Evolutionary conservation across 37 sponge, comb jelly and placozoan species (phyloP), one percentile per base, ranked within the genome.

Genomic region (Aplysina aerophoba): DNA sequence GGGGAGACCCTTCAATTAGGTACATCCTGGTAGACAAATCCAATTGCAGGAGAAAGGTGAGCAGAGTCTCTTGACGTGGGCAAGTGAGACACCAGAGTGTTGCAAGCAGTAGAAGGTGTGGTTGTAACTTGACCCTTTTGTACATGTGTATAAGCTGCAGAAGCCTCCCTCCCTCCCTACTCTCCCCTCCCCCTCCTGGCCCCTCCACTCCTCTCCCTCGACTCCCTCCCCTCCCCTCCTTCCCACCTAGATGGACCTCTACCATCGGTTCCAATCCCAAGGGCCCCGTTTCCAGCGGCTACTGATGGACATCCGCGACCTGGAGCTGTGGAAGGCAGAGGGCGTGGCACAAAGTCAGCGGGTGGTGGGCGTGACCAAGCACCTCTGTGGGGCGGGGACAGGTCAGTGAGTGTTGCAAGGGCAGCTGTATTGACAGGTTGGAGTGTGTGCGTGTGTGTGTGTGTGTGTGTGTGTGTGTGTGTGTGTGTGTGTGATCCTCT

Each of bases 381-480:
- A 97, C 64, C 62, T 97, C 72, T 97, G 97, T 92, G 97, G 97
- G 1, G 83, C 91, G 44, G 97, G 95, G 27, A 97, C 97, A 64
- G 95, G 93, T 94, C 13, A 83, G 81, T 28, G 28, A n/a, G 11
- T 62, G 28, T 62, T 13, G 4, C 3, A 27, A 28, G 64, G 3
- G 28, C 24, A 62, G 11, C 17, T 27, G 4, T 30, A 4, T 69
- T 30, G 28, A 16, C 71, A 4, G 1, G 33, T 35, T 1, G 35
- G 34, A 30, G 66, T 65, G 13, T 65, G 66, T 65, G 66, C 27
- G 66, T 65, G 66, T 16, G 22, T 16, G 66, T 65, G 66, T 65
- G 66, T 16, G 22, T 65, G 66, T 65, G 66, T 65, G 66, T 16
- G 22, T 65, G 66, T 65, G 66, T 65, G 71, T 37, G 33, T 78